phyloP scores from a whole-genome alignment of 2,888 invertebrate species.

The Smittia sp. region DNA sequence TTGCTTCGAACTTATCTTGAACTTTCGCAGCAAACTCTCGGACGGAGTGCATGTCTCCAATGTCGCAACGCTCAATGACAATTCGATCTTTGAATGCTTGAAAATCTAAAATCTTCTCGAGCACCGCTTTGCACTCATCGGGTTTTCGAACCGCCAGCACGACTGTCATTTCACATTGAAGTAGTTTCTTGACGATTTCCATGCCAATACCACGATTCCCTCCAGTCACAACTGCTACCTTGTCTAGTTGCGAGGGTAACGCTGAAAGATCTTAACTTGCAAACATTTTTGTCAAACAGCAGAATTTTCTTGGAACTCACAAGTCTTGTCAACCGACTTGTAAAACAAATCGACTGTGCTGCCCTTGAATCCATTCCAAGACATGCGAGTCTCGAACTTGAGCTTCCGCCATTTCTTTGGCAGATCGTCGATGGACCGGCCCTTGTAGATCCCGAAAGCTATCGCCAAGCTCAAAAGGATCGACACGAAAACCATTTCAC shows the following conservation, averaged over 20 bases:
- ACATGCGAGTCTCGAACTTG: not conserved
- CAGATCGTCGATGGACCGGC: not conserved
- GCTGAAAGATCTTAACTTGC: not conserved
- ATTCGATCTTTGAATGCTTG: conserved; percentile 58
- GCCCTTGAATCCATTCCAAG: not conserved
- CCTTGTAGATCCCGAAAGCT: no score
- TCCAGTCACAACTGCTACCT: conserved; percentile 77
- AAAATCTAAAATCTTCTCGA: conserved; percentile 48
- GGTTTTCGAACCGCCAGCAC: conserved; percentile 70
- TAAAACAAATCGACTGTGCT: not conserved
- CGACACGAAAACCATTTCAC: no score
- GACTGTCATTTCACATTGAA: conserved; percentile 68
- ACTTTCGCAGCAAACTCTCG: conserved; percentile 69
- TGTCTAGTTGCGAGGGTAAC: not conserved
- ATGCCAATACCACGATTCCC: conserved; percentile 82
- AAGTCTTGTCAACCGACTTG: not conserved
- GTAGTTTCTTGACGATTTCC: conserved; percentile 70
- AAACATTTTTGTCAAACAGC: not conserved
- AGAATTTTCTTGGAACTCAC: not conserved
- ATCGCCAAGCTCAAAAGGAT: no score
- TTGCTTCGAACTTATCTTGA: conserved; percentile 60
- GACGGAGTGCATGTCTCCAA: conserved; percentile 73
- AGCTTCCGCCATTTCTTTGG: conserved; percentile 1
- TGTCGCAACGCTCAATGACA: conserved; percentile 68
- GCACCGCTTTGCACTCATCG: conserved; percentile 56